Conservation (phyloP, 2,113 vertebrate species). For the Panthera leo region DNA sequence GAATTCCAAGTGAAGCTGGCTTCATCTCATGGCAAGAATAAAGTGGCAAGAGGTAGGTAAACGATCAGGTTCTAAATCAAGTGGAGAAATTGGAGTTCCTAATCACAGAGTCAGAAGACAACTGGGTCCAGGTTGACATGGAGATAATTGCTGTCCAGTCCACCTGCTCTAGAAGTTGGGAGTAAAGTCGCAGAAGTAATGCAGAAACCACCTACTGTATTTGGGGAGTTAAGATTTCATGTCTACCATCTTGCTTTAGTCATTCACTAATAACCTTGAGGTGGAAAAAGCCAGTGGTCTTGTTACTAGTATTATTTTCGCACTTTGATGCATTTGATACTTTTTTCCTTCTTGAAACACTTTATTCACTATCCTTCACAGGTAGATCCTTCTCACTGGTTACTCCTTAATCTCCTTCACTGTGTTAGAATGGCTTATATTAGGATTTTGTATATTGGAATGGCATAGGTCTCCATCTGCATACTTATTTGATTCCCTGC, state of each 20-base stretch:
- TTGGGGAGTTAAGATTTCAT: background rate
- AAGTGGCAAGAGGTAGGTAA: background rate
- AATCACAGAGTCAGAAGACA: background rate
- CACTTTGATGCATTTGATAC: background rate
- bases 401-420: background rate
- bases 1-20: background rate
- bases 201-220: background rate
- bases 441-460: background rate
- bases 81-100: background rate
- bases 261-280: background rate
- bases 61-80: background rate
- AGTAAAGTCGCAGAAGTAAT: background rate
- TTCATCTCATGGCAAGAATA: background rate
- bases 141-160: background rate
- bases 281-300: background rate
- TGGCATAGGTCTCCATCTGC: background rate
- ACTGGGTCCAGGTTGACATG: background rate
- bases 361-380: background rate
- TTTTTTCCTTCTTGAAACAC: background rate
- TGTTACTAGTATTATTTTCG: background rate
- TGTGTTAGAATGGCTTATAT: background rate
- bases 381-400: fast-evolving
- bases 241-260: background rate
- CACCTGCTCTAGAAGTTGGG: background rate
- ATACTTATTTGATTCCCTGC: background rate